These are phyloP conservation scores for Lagocephalus sceleratus DNA, from an alignment of 2,797 vertebrate species.

Conservation along the genomic window DNA sequence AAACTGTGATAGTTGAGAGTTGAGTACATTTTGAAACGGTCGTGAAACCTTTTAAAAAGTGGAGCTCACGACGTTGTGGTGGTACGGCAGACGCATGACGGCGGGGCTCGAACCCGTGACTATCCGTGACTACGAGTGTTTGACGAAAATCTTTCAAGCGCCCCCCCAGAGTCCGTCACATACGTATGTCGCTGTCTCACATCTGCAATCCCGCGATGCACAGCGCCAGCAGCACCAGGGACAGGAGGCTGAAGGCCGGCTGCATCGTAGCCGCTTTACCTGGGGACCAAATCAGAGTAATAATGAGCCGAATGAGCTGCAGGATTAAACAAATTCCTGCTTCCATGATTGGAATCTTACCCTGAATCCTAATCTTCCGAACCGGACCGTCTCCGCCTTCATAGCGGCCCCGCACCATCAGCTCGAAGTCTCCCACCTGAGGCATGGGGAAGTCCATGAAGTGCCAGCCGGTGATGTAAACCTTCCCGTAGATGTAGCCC, in stretches of 20 bases:
- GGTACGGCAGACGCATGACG: slow-evolving; percentile 18
- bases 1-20: no score
- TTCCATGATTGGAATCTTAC: slow-evolving; percentile 56
- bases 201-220: slow-evolving; percentile 80
- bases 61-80: not conserved
- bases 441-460: slow-evolving; percentile 94
- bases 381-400: slow-evolving; percentile 95
- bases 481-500: slow-evolving; percentile 88
- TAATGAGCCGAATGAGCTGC: slow-evolving; percentile 1
- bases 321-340: not conserved
- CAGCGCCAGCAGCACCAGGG: slow-evolving; percentile 76
- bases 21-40: no score
- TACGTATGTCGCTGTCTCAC: slow-evolving; percentile 60
- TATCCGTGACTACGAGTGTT: slow-evolving; percentile 25
- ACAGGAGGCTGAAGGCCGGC: slow-evolving; percentile 71
- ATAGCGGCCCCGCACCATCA: slow-evolving; percentile 93
- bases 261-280: slow-evolving; percentile 62
- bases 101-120: slow-evolving; percentile 2
- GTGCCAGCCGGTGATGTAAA: slow-evolving; percentile 92
- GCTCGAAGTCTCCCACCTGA: slow-evolving; percentile 87
- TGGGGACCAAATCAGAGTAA: slow-evolving; percentile 25
- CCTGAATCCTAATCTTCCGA: slow-evolving; percentile 88
- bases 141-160: slow-evolving; percentile 14
- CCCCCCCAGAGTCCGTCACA: slow-evolving; percentile 70
- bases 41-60: slow-evolving; percentile 3